Evolutionary conservation across 2,113 vertebrate genomes (phyloP), one percentile per base, ranked within the genome.

Genomic region (Poeciliopsis retropinna): DNA sequence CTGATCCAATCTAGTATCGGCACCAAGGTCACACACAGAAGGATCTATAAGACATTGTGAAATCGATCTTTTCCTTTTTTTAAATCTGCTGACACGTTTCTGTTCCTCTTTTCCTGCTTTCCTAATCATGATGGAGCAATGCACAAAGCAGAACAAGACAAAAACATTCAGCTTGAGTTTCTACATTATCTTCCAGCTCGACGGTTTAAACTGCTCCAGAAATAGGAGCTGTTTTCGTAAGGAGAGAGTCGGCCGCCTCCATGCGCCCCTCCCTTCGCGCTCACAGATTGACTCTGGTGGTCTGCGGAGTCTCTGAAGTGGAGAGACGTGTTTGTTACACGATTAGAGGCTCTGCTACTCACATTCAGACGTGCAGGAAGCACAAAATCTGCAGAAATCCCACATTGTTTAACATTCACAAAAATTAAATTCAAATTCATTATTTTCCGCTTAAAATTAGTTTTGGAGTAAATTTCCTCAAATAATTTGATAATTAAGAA

Each of bases 201-300:
- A 72, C 79, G 82, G 83, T 84, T 81, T 82, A 75, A 90, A 85
- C 80, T 80, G 79, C 82, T 92, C 91, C 89, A 91, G 86, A 91
- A 93, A 93, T 93, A 91, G 89, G 84, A 82, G 67, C 75, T 87
- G 87, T 87, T 91, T 90, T 91, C 86, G 91, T 92, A 93, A 93
- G 87, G 79, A 76, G 79, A 71, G 78, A 84, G 64, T 60, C 72
- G 57, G 62, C 70, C 64, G 2, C 84, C 85, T 76, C 77, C 68
- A 70, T 80, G 30, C 19, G 68, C 51, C 76, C 76, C 57, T 51
- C 67, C 64, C 67, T 63, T 57, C 27, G 64, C 61, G 67, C n/a
- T 63, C 75, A 70, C 80, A 75, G 30, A 34, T 76, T 74, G 80
- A 76, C 80, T 75, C 64, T 31, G 69, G 70, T 81, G 82, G 79